Conservation (phyloP, 2,888 invertebrate species). For the Melinaea menophilus region DNA sequence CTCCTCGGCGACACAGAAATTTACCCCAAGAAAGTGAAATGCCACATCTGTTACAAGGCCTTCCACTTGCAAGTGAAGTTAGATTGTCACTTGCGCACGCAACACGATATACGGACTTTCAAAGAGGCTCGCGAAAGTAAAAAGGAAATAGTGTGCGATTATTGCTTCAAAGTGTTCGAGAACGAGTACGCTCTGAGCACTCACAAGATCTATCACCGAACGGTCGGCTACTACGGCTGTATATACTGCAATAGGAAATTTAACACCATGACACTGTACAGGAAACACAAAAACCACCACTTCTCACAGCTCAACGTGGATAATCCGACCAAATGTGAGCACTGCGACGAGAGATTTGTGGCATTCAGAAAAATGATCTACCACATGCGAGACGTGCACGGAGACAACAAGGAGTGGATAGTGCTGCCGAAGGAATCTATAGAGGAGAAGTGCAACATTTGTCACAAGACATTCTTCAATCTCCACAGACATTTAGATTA, state of each 20-base stretch:
- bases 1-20: conserved; percentile 66
- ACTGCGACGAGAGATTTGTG: conserved; percentile 76
- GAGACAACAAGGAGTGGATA: conserved; percentile 70
- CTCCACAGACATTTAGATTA: conserved; percentile 65
- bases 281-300: conserved; percentile 74
- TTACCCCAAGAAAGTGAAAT: conserved; percentile 64
- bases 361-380: conserved; percentile 74
- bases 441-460: conserved; percentile 65
- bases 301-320: conserved; percentile 62
- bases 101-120: conserved; percentile 53
- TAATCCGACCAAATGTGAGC: conserved; percentile 69
- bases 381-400: conserved; percentile 69
- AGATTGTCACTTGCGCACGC: conserved; percentile 67
- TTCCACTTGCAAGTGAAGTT: conserved; percentile 72
- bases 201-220: conserved; percentile 69
- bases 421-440: conserved; percentile 63
- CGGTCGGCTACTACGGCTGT: conserved; percentile 68
- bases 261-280: conserved; percentile 65
- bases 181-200: conserved; percentile 60
- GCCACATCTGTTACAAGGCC: conserved; percentile 69
- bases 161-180: conserved; percentile 69
- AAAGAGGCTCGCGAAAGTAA: conserved; percentile 49
- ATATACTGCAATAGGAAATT: conserved; percentile 73
- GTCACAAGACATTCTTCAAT: conserved; percentile 66
- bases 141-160: conserved; percentile 65